phyloP scores from a whole-genome alignment of 2,888 invertebrate genomes.

The Matsumyia berberina region DNA sequence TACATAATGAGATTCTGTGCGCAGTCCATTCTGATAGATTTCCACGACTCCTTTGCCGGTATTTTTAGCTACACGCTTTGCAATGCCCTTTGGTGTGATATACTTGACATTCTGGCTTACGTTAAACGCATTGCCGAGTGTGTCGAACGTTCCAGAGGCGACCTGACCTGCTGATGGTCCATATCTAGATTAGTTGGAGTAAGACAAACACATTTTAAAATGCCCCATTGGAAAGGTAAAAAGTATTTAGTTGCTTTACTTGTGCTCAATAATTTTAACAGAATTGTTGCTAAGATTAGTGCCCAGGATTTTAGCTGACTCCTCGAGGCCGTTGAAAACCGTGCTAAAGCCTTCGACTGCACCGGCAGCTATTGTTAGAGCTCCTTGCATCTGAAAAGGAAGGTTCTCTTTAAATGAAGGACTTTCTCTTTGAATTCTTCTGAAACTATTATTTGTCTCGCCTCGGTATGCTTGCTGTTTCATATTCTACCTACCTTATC shows the following conservation, averaged over 20 bases:
- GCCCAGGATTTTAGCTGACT: conserved; percentile 88
- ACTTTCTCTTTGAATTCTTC: too few species aligned
- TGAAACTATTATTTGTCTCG: too few species aligned
- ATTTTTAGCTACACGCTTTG: conserved; percentile 87
- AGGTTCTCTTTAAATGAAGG: too few species aligned
- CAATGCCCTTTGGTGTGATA: conserved; percentile 88
- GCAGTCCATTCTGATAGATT: conserved; percentile 81
- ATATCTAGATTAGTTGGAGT: conserved; percentile 85
- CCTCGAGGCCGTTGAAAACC: conserved; percentile 89
- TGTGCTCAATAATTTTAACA: conserved; percentile 89
- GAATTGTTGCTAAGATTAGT: conserved; percentile 89
- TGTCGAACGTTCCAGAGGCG: conserved; percentile 88
- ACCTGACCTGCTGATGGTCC: conserved; percentile 88
- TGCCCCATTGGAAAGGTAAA: conserved; percentile 15
- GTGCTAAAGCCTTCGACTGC: conserved; percentile 89
- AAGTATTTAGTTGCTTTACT: conserved; percentile 85
- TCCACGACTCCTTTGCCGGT: conserved; percentile 86
- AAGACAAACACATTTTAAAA: not conserved
- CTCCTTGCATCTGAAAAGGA: conserved; percentile 63
- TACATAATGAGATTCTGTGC: conserved; percentile 80
- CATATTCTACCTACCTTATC: conserved; percentile 81
- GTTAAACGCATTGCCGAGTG: conserved; percentile 89
- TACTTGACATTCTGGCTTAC: conserved; percentile 88
- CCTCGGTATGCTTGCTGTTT: too few species aligned
- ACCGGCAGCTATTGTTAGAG: conserved; percentile 88